Evolutionary conservation across 2,113 vertebrate genomes (phyloP).

Genomic region (Capreolus pygargus): DNA sequence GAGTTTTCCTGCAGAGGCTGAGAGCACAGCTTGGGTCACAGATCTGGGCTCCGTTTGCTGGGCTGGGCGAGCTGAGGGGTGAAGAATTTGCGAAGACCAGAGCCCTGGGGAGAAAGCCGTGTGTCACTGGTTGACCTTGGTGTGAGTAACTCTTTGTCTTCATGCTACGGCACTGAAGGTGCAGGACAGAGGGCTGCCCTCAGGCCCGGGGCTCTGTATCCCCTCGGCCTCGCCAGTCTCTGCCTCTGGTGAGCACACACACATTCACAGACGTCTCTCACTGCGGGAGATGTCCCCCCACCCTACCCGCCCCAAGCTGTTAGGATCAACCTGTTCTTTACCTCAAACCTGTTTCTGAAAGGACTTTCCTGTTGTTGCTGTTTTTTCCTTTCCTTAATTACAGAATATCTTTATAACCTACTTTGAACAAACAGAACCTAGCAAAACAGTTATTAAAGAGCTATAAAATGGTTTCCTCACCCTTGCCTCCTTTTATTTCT

Average conservation of each 20-base stretch:
- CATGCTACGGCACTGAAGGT: rapidly evolving
- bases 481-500: background rate
- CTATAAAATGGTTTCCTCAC: background rate
- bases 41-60: background rate
- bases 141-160: background rate
- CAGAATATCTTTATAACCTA: constrained; percentile 45
- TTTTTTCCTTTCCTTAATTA: constrained; percentile 32
- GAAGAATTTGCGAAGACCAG: background rate
- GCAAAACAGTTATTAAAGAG: constrained; percentile 26
- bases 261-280: background rate
- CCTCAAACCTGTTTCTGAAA: constrained; percentile 35
- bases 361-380: background rate
- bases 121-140: background rate
- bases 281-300: background rate
- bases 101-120: background rate
- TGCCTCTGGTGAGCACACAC: background rate
- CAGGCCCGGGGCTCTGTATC: background rate
- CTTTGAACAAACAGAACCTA: constrained; percentile 38
- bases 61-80: background rate
- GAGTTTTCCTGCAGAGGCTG: background rate
- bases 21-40: background rate
- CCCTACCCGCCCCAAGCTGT: background rate
- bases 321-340: background rate
- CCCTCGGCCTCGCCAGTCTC: rapidly evolving
- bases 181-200: too few species aligned